Base-by-base conservation (phyloP, 1,140 invertebrate genomes). In the Ctenoplectra terminalis region DNA sequence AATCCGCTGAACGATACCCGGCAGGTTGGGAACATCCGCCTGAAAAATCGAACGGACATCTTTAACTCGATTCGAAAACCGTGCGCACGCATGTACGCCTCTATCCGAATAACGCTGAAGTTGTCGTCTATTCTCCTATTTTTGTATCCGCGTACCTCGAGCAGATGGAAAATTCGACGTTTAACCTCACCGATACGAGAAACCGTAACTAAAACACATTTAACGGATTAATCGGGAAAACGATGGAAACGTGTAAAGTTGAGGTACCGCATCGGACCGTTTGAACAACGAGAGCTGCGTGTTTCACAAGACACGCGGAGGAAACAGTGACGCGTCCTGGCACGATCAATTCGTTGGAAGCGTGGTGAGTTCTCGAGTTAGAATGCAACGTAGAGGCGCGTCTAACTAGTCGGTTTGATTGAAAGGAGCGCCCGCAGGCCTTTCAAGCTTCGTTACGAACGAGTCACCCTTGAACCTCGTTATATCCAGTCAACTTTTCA, bases 21-120 rank as follows among this genome's bases (percentile, higher is more conserved):
- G 81, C 99, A 96, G 58, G 98, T 99, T 46, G 99, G 99, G 93
- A 99, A 99, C 99, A 99, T 99, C 83, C 99, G 96, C 93, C 99
- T 99, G 95, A 67, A 60, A 74, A 69, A 63, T n/a, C 1, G 11
- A 23, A 23, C 50, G 20, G 4, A 52, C 20, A 23, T n/a, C 37
- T 23, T 11, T 1, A 48, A 31, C 6, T 15, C 1, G 11, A 17
- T 13, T 13, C 46, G 29, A 31, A 46, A 17, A 60, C 0, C 26
- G 20, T n/a, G 23, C 60, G 34, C 60, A 13, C 15, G 46, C 46
- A 13, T 4, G 29, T 60, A 34, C 31, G 20, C 20, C 17, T 15
- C 17, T 20, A 60, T 7, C 17, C 15, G 8, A 29, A 34, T 0
- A 3, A 8, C 29, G 20, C 20, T 60, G 70, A 73, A 60, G 37